Percentiles rank a stretch among this genome's conserved stretches.
Conservation (phyloP, 2,797 vertebrate species). For the Apogon talboti region DNA sequence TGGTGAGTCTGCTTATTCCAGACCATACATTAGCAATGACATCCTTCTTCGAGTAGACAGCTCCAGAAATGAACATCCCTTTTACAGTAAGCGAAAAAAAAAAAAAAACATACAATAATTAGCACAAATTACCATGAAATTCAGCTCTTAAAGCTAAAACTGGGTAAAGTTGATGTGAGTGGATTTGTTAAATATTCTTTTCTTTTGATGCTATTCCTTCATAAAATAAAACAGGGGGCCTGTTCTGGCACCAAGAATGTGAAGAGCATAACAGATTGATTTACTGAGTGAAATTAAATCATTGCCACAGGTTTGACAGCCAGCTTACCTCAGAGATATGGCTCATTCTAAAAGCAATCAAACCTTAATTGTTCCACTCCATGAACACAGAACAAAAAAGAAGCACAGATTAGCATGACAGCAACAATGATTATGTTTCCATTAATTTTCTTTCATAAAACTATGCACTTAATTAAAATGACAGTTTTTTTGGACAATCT, state of each 20-base stretch:
- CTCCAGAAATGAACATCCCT: conserved; percentile 57
- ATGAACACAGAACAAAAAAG: conserved; percentile 77
- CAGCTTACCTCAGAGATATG: conserved; percentile 81
- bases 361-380: conserved; percentile 85
- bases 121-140: conserved; percentile 54
- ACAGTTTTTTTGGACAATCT: conserved; percentile 59
- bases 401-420: conserved; percentile 77
- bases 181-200: conserved; percentile 34
- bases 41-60: conserved; percentile 67
- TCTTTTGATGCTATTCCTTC: conserved; percentile 19
- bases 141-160: conserved; percentile 33
- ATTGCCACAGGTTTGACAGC: conserved; percentile 81
- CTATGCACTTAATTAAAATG: conserved; percentile 83
- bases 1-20: conserved; percentile 78
- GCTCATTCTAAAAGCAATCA: conserved; percentile 84
- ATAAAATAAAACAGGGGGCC: conserved; percentile 42
- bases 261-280: conserved; percentile 80
- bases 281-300: conserved; percentile 82
- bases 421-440: conserved; percentile 81
- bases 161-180: conserved; percentile 35
- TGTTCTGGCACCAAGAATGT: conserved; percentile 47
- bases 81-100: conserved; percentile 18
- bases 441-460: conserved; percentile 84
- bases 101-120: conserved; percentile 51
- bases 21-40: conserved; percentile 78